Conservation (phyloP, 2,888 invertebrate species). For the Chrysolina oricalcia region DNA sequence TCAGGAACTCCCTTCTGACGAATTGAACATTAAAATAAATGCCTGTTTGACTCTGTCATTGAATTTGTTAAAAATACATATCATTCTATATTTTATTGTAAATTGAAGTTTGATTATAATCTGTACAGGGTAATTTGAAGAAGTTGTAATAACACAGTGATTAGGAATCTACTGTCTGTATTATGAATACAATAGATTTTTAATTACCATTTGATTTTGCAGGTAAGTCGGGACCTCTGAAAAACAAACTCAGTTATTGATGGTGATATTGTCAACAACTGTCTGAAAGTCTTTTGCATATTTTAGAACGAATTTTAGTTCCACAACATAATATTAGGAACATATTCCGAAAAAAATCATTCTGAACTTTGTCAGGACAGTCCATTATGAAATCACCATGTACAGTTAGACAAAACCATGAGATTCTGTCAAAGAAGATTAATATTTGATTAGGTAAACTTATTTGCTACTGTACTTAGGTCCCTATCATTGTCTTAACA, state of each 20-base stretch:
- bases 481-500: slow-evolving; percentile 66
- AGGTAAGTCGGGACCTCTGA: too few species aligned
- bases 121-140: not conserved
- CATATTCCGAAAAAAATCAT: too few species aligned
- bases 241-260: too few species aligned
- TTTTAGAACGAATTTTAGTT: too few species aligned
- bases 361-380: too few species aligned
- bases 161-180: too few species aligned
- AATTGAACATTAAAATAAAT: not conserved
- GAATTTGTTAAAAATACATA: not conserved
- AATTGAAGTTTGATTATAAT: not conserved
- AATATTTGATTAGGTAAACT: slow-evolving; percentile 31
- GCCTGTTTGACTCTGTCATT: not conserved
- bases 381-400: not conserved
- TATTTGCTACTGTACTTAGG: slow-evolving; percentile 56
- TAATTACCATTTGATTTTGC: too few species aligned
- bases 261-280: too few species aligned
- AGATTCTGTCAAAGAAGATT: not conserved
- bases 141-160: not conserved
- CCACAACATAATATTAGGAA: too few species aligned
- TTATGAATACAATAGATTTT: too few species aligned
- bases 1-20: too few species aligned
- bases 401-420: not conserved
- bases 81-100: not conserved
- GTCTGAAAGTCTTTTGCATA: too few species aligned